A percentile compares a stretch with the other conserved stretches of the same genome.
These are phyloP conservation scores for Lepidurus couesii DNA, from an alignment of 1,140 invertebrate species.

Conservation along the genomic window DNA sequence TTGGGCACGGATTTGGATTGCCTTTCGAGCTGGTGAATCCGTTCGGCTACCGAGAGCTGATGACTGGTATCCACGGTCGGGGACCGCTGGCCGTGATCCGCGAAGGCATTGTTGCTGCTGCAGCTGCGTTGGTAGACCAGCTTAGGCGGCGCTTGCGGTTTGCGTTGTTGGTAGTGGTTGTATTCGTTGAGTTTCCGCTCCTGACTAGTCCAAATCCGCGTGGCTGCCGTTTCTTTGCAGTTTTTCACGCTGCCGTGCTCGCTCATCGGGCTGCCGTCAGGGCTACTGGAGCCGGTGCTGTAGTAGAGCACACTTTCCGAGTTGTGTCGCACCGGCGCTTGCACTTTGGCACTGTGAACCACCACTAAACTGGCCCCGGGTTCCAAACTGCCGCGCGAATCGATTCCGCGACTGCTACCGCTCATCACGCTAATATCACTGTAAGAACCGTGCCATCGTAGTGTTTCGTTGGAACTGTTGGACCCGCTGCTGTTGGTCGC, in stretches of 20 bases:
- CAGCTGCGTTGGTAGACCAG: not conserved
- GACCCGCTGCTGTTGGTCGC: constrained; percentile 47
- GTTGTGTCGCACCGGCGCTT: constrained; percentile 70
- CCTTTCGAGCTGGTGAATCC: constrained; percentile 64
- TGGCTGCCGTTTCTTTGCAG: constrained; percentile 33
- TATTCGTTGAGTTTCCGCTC: constrained; percentile 43
- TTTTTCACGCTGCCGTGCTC: constrained; percentile 5
- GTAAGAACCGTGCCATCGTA: constrained; percentile 75
- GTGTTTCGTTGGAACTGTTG: constrained; percentile 69
- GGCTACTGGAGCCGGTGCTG: constrained; percentile 35
- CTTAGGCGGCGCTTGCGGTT: constrained; percentile 13
- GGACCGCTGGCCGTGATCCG: constrained; percentile 38
- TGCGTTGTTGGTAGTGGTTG: constrained; percentile 43
- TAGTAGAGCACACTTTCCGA: constrained; percentile 69
- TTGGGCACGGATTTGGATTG: constrained; percentile 38
- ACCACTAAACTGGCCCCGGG: constrained; percentile 54
- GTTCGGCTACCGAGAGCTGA: constrained; percentile 60
- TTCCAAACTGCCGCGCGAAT: constrained; percentile 42
- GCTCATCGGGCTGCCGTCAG: constrained; percentile 2
- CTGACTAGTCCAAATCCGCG: constrained; percentile 40
- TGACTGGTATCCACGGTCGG: constrained; percentile 49
- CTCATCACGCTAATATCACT: constrained; percentile 66
- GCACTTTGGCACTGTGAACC: constrained; percentile 69
- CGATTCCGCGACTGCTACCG: constrained; percentile 40
- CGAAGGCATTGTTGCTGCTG: constrained; percentile 4